A percentile compares a stretch with the other conserved stretches of the same genome.
phyloP scores from a whole-genome alignment of 1,140 invertebrate species.

The Microvelia longipes region DNA sequence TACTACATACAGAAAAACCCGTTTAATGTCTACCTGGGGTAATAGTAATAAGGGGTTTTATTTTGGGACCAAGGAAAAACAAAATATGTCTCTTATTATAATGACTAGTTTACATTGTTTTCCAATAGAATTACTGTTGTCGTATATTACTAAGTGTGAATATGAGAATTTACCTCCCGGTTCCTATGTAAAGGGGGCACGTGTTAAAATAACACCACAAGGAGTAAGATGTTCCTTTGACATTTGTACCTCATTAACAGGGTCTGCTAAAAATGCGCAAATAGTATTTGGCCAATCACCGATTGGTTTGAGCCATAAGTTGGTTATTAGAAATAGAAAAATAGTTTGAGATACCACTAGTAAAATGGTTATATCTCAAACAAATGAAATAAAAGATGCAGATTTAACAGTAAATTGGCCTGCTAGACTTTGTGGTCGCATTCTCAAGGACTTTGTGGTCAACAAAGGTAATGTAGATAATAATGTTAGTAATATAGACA shows the following conservation, averaged over 20 bases:
- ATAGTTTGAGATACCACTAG: background rate
- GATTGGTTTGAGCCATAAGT: background rate
- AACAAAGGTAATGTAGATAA: background rate
- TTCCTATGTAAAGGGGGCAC: background rate
- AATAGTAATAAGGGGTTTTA: background rate
- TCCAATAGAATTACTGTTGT: background rate
- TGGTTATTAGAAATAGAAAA: background rate
- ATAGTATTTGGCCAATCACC: background rate
- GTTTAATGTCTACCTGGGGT: background rate
- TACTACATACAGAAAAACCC: background rate
- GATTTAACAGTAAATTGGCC: background rate
- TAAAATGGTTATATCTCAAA: background rate
- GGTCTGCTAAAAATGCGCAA: background rate
- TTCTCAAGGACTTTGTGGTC: no score
- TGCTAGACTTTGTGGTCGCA: background rate
- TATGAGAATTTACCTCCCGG: background rate
- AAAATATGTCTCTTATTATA: background rate
- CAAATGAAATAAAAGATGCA: background rate
- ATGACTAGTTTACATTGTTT: background rate
- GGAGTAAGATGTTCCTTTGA: background rate
- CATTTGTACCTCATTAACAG: background rate
- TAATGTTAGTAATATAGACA: background rate
- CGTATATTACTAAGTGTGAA: background rate
- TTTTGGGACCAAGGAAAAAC: background rate
- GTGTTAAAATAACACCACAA: background rate